Evolutionary conservation across 2,113 vertebrate genomes (phyloP).

Genomic region (Oenanthe melanoleuca): DNA sequence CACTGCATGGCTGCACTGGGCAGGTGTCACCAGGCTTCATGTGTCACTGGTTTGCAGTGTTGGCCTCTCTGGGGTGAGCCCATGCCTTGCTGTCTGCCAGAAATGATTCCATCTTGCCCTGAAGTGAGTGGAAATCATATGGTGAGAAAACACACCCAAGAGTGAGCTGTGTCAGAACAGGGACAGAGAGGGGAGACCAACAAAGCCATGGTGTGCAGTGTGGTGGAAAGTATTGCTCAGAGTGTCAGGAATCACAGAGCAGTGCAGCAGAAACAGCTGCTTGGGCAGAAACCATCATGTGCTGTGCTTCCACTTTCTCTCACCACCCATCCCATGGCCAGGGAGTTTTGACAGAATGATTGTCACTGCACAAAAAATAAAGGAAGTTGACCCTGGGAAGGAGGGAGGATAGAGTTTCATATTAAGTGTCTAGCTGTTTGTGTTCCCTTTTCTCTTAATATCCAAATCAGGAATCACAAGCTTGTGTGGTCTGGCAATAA

Average conservation of each 20-base stretch:
- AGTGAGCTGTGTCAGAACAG: accelerated
- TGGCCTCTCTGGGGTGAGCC: neutral
- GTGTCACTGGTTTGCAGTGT: neutral
- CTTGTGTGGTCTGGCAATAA: neutral
- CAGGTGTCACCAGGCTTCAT: neutral
- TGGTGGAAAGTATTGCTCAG: neutral
- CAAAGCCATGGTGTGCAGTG: accelerated
- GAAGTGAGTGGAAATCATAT: neutral
- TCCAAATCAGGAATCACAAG: neutral
- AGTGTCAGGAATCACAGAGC: accelerated
- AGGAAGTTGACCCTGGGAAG: neutral
- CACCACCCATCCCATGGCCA: accelerated
- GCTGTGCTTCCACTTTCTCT: neutral
- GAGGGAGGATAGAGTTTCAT: neutral
- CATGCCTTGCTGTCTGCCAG: neutral
- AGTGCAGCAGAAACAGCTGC: accelerated
- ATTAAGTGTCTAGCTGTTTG: neutral
- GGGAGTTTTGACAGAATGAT: neutral
- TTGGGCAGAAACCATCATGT: accelerated
- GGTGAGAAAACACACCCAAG: neutral
- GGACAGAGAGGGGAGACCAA: neutral
- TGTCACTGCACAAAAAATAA: neutral
- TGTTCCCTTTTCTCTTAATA: neutral
- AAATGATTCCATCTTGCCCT: neutral
- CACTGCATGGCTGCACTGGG: accelerated